Percentiles rank a stretch among this genome's conserved stretches.
phyloP scores from a whole-genome alignment of 92 coral and sea anemone genomes.

The Hydrozoanthus gracilis region DNA sequence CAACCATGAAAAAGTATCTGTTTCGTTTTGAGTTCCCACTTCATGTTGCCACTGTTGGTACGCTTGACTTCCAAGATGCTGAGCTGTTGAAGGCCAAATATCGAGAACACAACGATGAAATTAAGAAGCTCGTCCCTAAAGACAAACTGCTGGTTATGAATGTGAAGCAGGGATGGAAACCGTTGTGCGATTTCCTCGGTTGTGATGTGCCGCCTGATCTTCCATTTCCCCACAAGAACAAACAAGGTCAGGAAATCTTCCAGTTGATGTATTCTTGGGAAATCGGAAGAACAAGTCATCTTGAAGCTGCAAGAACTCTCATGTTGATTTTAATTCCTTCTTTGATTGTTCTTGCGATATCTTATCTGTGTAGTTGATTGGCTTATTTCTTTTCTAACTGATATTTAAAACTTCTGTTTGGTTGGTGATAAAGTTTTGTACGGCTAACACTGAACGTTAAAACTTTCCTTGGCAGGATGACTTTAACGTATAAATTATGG shows the following conservation, averaged over 20 bases:
- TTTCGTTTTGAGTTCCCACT: slow-evolving; percentile 2
- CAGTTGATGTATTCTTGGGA: slow-evolving; percentile 10
- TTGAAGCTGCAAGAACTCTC: slow-evolving; percentile 16
- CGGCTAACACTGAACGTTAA: too few species aligned
- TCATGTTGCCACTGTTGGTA: slow-evolving; percentile 20
- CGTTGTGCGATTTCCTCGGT: slow-evolving; percentile 7
- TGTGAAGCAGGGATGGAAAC: slow-evolving; percentile 16
- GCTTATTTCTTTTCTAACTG: too few species aligned
- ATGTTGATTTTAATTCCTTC: slow-evolving; percentile 12
- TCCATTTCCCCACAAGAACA: slow-evolving; percentile 36
- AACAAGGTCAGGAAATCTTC: slow-evolving; percentile 14
- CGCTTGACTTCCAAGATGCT: slow-evolving; percentile 22
- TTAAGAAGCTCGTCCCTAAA: background rate
- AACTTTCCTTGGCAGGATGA: too few species aligned
- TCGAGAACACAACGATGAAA: slow-evolving; percentile 16
- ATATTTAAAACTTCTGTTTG: too few species aligned
- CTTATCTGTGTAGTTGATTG: too few species aligned
- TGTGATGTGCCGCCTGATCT: background rate
- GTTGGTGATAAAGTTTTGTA: too few species aligned
- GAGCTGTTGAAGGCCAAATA: slow-evolving; percentile 26
- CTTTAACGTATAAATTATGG: too few species aligned
- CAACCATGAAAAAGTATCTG: slow-evolving; percentile 25
- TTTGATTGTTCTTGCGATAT: background rate
- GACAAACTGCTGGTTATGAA: background rate
- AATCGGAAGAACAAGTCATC: slow-evolving; percentile 21